Conservation (phyloP, 2,113 vertebrate genomes). For the Noturus placidus region DNA sequence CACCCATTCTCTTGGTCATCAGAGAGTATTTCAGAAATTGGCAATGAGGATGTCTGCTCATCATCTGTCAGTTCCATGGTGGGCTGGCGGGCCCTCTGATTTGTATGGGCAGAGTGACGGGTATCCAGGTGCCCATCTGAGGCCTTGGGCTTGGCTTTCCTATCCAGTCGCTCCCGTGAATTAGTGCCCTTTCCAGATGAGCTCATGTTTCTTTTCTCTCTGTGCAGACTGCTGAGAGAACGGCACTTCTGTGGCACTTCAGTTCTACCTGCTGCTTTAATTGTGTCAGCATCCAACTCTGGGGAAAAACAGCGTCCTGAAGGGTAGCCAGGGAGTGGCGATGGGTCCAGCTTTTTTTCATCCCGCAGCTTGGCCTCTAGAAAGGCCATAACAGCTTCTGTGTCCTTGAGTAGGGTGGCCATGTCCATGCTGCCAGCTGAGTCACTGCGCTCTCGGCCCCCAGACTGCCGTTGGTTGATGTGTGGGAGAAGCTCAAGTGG, state of each 20-base stretch:
- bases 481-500: constrained; percentile 92
- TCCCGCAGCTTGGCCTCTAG: constrained; percentile 94
- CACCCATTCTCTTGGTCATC: constrained; percentile 92
- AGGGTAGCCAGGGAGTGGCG: constrained; percentile 74
- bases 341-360: constrained; percentile 87
- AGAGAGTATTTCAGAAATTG: constrained; percentile 92
- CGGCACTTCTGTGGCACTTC: constrained; percentile 85
- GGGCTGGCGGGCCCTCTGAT: constrained; percentile 78
- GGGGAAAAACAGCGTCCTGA: constrained; percentile 90
- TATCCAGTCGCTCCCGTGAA: constrained; percentile 87
- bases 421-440: constrained; percentile 92
- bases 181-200: constrained; percentile 79
- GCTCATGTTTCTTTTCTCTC: constrained; percentile 87
- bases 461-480: constrained; percentile 80
- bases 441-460: constrained; percentile 83
- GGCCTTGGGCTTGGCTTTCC: constrained; percentile 84
- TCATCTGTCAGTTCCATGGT: constrained; percentile 93
- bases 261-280: constrained; percentile 87
- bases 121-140: constrained; percentile 77
- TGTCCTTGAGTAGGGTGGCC: constrained; percentile 93
- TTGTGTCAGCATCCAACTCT: constrained; percentile 93
- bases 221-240: constrained; percentile 87
- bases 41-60: constrained; percentile 92
- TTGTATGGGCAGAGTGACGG: constrained; percentile 78
- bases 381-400: constrained; percentile 97